Evolutionary conservation across 2,888 invertebrate species (phyloP).

Genomic region (Punctoribates punctum): DNA sequence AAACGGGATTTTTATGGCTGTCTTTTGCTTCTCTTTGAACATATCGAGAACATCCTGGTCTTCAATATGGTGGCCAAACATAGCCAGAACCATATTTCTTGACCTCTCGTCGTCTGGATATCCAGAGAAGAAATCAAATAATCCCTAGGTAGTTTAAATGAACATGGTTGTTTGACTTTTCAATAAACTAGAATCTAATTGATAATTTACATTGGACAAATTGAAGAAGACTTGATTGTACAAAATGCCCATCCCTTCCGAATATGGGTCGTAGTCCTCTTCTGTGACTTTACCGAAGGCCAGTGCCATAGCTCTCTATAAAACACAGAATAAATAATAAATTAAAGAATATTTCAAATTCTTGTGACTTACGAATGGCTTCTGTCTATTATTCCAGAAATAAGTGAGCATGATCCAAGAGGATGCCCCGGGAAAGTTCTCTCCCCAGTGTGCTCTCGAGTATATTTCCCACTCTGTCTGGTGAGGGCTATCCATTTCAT

Average conservation of each 20-base stretch:
- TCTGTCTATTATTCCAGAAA: background rate
- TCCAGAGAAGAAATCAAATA: background rate
- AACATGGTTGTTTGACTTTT: too few species aligned
- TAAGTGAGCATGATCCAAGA: conserved; percentile 35
- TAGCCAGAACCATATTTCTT: background rate
- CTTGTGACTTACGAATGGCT: background rate
- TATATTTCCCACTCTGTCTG: conserved; percentile 43
- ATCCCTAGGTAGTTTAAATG: too few species aligned
- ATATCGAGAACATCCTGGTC: background rate
- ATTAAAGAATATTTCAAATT: background rate
- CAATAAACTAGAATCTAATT: too few species aligned
- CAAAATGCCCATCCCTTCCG: background rate
- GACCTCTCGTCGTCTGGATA: background rate
- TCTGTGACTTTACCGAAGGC: background rate
- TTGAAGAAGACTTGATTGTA: conserved; percentile 30
- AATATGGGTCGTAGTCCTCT: conserved; percentile 28
- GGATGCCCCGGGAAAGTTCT: conserved; percentile 44
- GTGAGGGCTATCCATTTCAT: conserved; percentile 64
- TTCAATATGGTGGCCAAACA: conserved; percentile 20
- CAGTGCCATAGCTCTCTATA: background rate
- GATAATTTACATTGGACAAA: background rate
- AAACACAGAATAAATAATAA: background rate
- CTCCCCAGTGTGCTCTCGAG: conserved; percentile 46
- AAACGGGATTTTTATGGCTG: background rate
- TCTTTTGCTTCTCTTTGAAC: background rate